Evolutionary conservation across 2,797 vertebrate species (phyloP).

Genomic region (Naso thynnoides): DNA sequence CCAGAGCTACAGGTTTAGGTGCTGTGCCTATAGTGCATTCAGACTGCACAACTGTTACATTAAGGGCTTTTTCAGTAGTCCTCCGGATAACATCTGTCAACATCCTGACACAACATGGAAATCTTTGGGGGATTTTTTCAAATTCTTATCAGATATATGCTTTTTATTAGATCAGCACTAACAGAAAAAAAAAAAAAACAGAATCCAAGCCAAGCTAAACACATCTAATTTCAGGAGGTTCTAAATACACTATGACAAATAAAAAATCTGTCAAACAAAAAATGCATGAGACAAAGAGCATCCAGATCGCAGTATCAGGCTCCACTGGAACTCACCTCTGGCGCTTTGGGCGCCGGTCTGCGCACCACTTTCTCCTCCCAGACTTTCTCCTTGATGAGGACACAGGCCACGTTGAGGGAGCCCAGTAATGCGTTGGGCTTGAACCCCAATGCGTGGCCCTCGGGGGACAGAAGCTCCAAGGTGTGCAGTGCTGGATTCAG

Average conservation of each 20-base stretch:
- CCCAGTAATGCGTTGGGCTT: constrained; percentile 95
- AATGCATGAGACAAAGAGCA: neutral
- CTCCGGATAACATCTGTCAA: neutral
- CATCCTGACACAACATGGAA: neutral
- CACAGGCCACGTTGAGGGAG: constrained; percentile 89
- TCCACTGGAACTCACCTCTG: constrained; percentile 87
- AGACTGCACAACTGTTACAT: neutral
- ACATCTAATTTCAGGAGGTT: neutral
- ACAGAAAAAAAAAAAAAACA: neutral
- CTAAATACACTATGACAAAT: neutral
- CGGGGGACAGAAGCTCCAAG: constrained; percentile 89
- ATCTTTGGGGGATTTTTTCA: neutral
- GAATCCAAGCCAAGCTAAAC: neutral
- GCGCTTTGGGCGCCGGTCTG: constrained; percentile 87
- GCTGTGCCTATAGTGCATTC: neutral
- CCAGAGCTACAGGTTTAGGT: constrained; percentile 23
- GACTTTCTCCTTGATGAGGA: constrained; percentile 92
- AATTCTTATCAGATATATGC: neutral
- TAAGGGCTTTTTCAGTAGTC: neutral
- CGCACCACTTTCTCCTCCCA: constrained; percentile 87
- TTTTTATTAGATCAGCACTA: neutral
- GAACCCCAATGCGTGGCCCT: constrained; percentile 88
- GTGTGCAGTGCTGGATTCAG: constrained; percentile 93
- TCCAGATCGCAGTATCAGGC: neutral
- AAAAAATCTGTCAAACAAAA: constrained; percentile 2